Conservation (phyloP, 2,888 invertebrate species). For the Pecten maximus region DNA sequence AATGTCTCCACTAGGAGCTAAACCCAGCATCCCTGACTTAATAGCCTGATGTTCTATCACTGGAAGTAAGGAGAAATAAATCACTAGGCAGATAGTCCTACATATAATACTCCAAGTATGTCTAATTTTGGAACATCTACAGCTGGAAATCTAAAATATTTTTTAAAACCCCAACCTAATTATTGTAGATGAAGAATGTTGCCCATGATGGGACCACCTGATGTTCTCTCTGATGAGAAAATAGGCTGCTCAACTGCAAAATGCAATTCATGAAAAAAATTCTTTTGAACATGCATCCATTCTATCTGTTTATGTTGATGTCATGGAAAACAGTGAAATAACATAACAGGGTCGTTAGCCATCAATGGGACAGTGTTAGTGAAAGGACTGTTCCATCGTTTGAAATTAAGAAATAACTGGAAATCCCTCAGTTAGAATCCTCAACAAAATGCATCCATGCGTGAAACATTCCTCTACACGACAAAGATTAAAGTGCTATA, state of each 20-base stretch:
- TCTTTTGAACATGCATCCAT: neutral
- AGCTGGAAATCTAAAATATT: neutral
- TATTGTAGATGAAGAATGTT: neutral
- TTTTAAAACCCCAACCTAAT: neutral
- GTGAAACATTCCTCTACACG: neutral
- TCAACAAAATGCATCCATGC: constrained; percentile 23
- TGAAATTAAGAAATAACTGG: constrained; percentile 26
- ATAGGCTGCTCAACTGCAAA: neutral
- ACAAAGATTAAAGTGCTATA: constrained; percentile 18
- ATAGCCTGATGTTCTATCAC: too few species aligned
- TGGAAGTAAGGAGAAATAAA: too few species aligned
- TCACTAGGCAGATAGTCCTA: too few species aligned
- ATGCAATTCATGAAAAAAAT: neutral
- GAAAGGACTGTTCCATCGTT: neutral
- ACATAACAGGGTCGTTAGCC: neutral
- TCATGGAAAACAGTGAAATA: neutral
- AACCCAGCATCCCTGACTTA: too few species aligned
- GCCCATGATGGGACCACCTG: neutral
- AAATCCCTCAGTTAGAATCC: neutral
- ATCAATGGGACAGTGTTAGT: neutral
- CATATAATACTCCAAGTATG: too few species aligned
- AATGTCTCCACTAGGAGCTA: too few species aligned
- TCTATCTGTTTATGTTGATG: neutral
- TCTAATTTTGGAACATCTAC: too few species aligned
- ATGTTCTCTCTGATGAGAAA: neutral